phyloP scores from a whole-genome alignment of 2,888 invertebrate genomes.

The Pristionchus maxplancki region DNA sequence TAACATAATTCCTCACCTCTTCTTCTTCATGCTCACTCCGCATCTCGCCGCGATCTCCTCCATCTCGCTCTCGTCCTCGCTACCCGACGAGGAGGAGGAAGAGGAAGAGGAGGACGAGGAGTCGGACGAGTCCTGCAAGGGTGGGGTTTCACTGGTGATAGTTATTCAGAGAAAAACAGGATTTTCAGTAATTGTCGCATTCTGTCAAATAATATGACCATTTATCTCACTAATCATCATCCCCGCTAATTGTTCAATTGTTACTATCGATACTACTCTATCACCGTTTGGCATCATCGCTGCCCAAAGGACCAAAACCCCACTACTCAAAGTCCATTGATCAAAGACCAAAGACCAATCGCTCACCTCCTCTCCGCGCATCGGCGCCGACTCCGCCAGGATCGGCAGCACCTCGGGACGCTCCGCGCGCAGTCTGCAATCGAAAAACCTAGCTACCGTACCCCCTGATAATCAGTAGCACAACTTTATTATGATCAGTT shows the following conservation, averaged over 20 bases:
- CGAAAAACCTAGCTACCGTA: background rate
- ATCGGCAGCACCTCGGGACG: conserved; percentile 65
- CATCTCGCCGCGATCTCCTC: conserved; percentile 49
- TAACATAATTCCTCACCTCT: conserved; percentile 2
- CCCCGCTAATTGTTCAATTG: too few relatives aligned
- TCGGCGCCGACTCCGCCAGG: conserved; percentile 55
- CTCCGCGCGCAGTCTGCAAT: conserved; percentile 57
- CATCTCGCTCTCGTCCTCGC: conserved; percentile 39
- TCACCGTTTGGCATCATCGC: background rate
- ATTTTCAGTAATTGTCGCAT: too few relatives aligned
- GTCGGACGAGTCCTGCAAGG: conserved; percentile 47
- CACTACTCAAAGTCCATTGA: background rate
- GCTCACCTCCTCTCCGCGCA: background rate
- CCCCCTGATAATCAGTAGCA: background rate
- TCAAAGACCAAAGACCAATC: background rate
- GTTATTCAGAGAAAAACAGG: too few relatives aligned
- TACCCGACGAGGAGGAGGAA: background rate
- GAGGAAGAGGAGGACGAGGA: conserved; percentile 49
- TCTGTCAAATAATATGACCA: too few relatives aligned
- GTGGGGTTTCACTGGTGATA: too few relatives aligned
- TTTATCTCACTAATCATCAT: too few relatives aligned
- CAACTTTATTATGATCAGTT: background rate
- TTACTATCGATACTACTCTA: background rate
- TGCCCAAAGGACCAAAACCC: background rate
- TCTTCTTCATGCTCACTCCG: conserved; percentile 38